These are phyloP conservation scores for Illadopsis cleaveri DNA, from an alignment of 2,113 vertebrate genomes.

Conservation along the genomic window DNA sequence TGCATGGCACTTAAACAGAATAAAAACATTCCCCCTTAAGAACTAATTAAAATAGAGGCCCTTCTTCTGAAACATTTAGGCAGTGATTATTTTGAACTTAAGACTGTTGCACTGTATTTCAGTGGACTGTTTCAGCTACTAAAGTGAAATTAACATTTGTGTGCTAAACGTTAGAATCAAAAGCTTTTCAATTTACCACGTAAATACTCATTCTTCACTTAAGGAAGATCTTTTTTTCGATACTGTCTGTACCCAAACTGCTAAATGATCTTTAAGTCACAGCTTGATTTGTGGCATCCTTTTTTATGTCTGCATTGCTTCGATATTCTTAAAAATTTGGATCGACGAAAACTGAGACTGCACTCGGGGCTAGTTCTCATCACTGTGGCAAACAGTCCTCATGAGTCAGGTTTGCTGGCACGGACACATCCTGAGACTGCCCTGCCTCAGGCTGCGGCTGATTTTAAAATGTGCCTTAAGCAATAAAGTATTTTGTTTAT, in stretches of 20 bases:
- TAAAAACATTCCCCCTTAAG: neutral
- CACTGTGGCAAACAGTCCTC: neutral
- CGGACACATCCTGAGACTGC: neutral
- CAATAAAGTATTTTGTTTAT: neutral
- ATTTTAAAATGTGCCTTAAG: neutral
- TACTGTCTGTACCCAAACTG: neutral
- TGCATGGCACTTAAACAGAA: neutral
- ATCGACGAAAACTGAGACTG: neutral
- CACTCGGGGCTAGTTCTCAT: neutral
- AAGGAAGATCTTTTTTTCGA: neutral
- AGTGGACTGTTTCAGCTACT: neutral
- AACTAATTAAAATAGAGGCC: neutral
- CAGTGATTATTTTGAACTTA: neutral
- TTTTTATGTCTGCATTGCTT: neutral
- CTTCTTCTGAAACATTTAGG: neutral
- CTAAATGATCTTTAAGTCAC: neutral
- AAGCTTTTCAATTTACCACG: rapidly evolving
- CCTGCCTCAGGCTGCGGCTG: neutral
- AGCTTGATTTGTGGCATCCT: neutral
- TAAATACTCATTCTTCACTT: neutral
- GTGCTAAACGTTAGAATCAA: neutral
- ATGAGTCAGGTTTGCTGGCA: neutral
- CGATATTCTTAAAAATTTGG: neutral
- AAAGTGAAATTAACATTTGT: neutral
- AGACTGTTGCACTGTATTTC: neutral